Percentiles rank a stretch among this genome's conserved stretches.
Conservation (phyloP, 1,140 invertebrate genomes). For the Anthonomus grandis region DNA sequence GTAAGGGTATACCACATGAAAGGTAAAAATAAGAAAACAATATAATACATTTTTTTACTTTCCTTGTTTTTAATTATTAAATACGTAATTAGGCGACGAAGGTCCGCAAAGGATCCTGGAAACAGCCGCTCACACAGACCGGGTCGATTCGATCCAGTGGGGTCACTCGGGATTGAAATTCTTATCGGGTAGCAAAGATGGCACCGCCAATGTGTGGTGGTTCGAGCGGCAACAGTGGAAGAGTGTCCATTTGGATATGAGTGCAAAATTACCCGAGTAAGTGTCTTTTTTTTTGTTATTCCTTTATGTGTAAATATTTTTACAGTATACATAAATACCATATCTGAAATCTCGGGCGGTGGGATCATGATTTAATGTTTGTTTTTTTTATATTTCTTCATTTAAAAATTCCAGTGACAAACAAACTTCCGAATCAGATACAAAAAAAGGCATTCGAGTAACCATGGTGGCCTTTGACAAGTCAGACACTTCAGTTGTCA, state of each 20-base stretch:
- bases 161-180: conserved; percentile 81
- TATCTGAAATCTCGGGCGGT: no score
- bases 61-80: neutral
- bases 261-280: conserved; percentile 63
- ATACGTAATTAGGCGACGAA: conserved; percentile 49
- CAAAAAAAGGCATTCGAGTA: conserved; percentile 75
- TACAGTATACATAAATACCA: no score
- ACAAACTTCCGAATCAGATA: conserved; percentile 57
- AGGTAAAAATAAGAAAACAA: conserved; percentile 40
- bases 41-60: neutral
- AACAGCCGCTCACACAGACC: conserved; percentile 85
- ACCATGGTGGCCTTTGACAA: conserved; percentile 96
- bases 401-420: conserved; percentile 49
- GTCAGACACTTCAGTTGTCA: conserved; percentile 84
- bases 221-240: conserved; percentile 89
- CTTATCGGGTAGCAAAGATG: conserved; percentile 95
- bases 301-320: neutral
- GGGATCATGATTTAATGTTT: neutral
- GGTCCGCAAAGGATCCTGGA: conserved; percentile 73
- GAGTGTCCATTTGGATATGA: conserved; percentile 72
- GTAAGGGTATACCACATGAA: conserved; percentile 87
- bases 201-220: conserved; percentile 90
- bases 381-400: neutral
- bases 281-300: conserved; percentile 10
- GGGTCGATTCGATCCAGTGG: conserved; percentile 96